Evolutionary conservation across 2,888 invertebrate species (phyloP), one percentile per base, ranked within the genome.

Genomic region (Scelioninae gen. 1): DNA sequence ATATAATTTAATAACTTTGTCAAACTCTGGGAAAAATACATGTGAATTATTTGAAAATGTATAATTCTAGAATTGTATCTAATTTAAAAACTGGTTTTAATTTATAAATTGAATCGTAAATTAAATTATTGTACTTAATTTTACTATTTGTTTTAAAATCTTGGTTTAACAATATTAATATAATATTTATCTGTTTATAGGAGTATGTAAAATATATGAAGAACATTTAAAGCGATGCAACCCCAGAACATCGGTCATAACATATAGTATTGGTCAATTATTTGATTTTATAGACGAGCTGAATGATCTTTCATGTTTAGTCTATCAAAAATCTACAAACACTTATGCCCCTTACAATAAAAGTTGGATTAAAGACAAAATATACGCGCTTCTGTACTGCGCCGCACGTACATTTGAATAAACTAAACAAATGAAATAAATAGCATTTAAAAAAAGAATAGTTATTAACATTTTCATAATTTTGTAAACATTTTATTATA

Each of bases 291-390:
- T 99, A 85, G 99, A 99, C 93, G 97, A 96, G 93, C 93, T 99
- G 60, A 95, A 97, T 23, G 99, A 99, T 92, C 94, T 99, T 62
- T 98, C 98, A 88, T 99, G 99, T 90, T 93, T 99, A 81, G 99
- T 99, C 83, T 99, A 98, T 92, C 97, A 98, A 93, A 98, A 98
- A 92, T 96, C 97, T 7, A 97, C 97, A 49, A 98, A 98, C 90
- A 98, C 98, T 0, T 99, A 99, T 90, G 97, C 98, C 0, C 99
- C 99, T 0, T 99, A 99, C 93, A 99, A 99, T 92, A 99, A 99
- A 93, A 98, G 98, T 89, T 99, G 99, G 99, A 98, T 99, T 77
- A 99, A 99, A 93, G 99, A 99, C 92, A 98, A 99, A 92, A 98
- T 99, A 84, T 99, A 99, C 91, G 96, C 98, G 5, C 93, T 99